A percentile compares a stretch with the other conserved stretches of the same genome.
Conservation (phyloP, 2,797 vertebrate genomes). For the Myripristis jacobus region DNA sequence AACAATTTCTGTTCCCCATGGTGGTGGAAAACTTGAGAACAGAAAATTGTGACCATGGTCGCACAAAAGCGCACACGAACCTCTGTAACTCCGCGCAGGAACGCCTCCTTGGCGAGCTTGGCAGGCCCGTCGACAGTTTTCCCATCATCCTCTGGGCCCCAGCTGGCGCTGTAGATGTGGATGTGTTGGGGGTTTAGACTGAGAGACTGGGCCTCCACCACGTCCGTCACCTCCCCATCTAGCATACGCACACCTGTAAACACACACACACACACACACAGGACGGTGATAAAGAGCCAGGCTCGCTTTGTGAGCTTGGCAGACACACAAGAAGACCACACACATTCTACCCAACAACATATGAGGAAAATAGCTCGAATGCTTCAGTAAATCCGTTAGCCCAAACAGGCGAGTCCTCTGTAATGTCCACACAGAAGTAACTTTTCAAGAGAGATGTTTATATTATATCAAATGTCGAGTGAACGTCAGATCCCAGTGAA, state of each 20-base stretch:
- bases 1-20: constrained; percentile 43
- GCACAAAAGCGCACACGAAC: constrained; percentile 71
- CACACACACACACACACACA: constrained; percentile 3
- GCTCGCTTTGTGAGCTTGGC: background rate
- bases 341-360: no score
- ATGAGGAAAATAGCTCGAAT: no score
- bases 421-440: background rate
- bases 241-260: constrained; percentile 95
- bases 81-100: constrained; percentile 93
- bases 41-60: background rate
- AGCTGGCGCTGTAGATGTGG: constrained; percentile 98
- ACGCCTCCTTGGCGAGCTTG: constrained; percentile 95
- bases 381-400: background rate
- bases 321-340: background rate
- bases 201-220: constrained; percentile 96
- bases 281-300: background rate
- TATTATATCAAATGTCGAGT: background rate
- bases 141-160: constrained; percentile 98
- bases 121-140: constrained; percentile 97
- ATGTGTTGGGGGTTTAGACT: constrained; percentile 96
- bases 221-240: constrained; percentile 97
- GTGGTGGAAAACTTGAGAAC: background rate
- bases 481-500: background rate
- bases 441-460: background rate
- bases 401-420: background rate